Conservation (phyloP, 2,888 invertebrate species). For the Drosophila paramelanica region DNA sequence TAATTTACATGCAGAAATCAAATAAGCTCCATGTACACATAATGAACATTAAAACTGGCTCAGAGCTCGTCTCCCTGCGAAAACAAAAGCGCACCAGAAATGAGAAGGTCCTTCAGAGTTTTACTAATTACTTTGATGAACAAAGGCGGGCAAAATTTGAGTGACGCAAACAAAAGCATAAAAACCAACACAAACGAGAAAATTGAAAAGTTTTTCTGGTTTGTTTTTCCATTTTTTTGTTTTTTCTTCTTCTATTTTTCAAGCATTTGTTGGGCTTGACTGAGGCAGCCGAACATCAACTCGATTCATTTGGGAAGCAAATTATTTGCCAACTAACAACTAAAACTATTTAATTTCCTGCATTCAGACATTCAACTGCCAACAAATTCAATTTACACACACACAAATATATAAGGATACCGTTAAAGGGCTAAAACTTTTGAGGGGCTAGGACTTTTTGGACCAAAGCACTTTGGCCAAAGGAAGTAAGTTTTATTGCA, state of each 20-base stretch:
- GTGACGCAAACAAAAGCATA: conserved; percentile 71
- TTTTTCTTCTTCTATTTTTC: not conserved
- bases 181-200: conserved; percentile 66
- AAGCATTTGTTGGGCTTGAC: conserved; percentile 18
- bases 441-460: conserved; percentile 10
- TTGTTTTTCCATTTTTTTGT: not conserved
- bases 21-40: conserved; percentile 73
- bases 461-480: conserved; percentile 7
- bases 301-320: conserved; percentile 31
- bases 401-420: conserved; percentile 18
- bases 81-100: conserved; percentile 39
- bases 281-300: conserved; percentile 7
- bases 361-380: conserved; percentile 22
- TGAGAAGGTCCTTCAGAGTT: conserved; percentile 68
- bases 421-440: conserved; percentile 19
- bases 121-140: conserved; percentile 80
- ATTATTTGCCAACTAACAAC: conserved; percentile 70
- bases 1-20: conserved; percentile 77
- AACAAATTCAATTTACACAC: conserved; percentile 67
- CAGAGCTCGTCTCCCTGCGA: conserved; percentile 14
- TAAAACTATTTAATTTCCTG: conserved; percentile 76
- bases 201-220: conserved; percentile 59
- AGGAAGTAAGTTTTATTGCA: conserved; percentile 66
- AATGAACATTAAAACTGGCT: conserved; percentile 50
- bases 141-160: conserved; percentile 70